Conservation (phyloP, 2,113 vertebrate genomes). For the Lontra canadensis region DNA sequence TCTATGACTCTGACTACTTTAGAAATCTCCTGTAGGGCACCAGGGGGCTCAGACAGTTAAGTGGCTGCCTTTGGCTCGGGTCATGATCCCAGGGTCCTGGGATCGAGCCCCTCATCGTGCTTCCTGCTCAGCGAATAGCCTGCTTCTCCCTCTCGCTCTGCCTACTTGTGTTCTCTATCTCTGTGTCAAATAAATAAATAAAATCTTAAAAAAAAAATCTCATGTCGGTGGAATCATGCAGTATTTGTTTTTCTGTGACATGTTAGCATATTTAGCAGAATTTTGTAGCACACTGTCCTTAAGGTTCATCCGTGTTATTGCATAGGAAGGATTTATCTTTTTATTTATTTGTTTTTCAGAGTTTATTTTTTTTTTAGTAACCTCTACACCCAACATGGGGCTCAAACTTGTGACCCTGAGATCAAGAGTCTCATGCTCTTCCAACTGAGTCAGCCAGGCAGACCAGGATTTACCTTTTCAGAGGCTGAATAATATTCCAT, state of each 20-base stretch:
- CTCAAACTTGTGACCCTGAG: background rate
- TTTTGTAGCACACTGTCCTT: background rate
- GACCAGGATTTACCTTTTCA: background rate
- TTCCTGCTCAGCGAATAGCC: too few species aligned
- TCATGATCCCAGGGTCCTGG: too few species aligned
- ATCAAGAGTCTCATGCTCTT: background rate
- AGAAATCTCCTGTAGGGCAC: background rate
- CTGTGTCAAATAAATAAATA: too few species aligned
- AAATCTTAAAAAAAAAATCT: background rate
- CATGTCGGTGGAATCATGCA: background rate
- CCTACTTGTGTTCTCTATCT: too few species aligned
- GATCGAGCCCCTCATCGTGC: too few species aligned
- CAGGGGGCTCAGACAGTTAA: too few species aligned
- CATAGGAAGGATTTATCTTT: background rate
- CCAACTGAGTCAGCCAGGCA: background rate
- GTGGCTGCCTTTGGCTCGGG: too few species aligned
- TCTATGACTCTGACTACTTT: background rate
- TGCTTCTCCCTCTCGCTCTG: too few species aligned
- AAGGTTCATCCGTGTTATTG: background rate
- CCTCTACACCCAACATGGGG: background rate
- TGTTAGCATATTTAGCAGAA: background rate
- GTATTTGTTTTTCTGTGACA: background rate
- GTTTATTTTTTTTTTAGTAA: background rate
- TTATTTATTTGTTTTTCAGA: background rate
- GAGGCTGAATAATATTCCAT: background rate